Evolutionary conservation across 2,113 vertebrate genomes (phyloP).

Genomic region (Crotalus viridis): DNA sequence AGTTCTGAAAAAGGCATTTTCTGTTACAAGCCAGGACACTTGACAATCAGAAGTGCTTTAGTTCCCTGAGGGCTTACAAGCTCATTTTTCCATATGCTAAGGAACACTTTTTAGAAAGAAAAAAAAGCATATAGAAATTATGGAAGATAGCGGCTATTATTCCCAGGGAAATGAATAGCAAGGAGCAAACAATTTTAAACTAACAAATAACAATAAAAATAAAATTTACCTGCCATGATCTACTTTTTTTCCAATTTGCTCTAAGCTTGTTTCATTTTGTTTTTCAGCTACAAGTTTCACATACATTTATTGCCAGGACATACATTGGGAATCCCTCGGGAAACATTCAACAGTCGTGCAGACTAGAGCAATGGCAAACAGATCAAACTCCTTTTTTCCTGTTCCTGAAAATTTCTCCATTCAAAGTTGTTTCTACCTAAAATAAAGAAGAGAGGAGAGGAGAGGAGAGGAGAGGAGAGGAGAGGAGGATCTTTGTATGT

Average conservation of each 20-base stretch:
- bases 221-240: neutral
- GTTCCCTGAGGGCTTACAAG: neutral
- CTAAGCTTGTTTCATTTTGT: neutral
- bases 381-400: neutral
- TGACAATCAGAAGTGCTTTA: neutral
- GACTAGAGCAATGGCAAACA: neutral
- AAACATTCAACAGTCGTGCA: neutral
- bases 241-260: neutral
- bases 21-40: neutral
- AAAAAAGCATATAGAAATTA: neutral
- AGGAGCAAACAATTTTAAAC: neutral
- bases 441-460: neutral
- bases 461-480: neutral
- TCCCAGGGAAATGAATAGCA: neutral
- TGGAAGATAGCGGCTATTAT: neutral
- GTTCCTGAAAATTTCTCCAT: neutral
- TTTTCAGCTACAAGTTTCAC: neutral
- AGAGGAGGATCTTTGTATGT: neutral
- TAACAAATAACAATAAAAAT: neutral
- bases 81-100: neutral
- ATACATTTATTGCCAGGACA: neutral
- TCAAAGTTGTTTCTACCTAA: neutral
- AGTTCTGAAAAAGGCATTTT: neutral
- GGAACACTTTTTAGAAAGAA: neutral
- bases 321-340: neutral